Conservation (phyloP, 2,113 vertebrate species). For the Peucedramus taeniatus region DNA sequence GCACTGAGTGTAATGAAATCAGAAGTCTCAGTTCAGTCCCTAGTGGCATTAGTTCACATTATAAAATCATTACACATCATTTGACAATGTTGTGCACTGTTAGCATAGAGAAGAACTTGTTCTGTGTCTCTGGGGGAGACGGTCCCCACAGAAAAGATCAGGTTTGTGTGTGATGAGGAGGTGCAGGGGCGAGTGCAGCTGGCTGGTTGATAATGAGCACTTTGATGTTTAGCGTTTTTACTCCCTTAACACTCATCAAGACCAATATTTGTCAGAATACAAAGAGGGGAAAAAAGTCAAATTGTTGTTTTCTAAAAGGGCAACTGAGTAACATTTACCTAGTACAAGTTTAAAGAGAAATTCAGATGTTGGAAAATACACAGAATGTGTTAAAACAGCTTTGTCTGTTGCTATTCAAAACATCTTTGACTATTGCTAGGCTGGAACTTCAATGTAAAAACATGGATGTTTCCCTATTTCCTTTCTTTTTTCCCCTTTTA, state of each 20-base stretch:
- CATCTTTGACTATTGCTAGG: background rate
- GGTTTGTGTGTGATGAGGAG: constrained; percentile 59
- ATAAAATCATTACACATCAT: constrained; percentile 78
- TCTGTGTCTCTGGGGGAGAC: constrained; percentile 67
- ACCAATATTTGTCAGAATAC: constrained; percentile 58
- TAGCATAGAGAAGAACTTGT: constrained; percentile 74
- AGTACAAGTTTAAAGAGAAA: constrained; percentile 56
- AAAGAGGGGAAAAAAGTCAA: constrained; percentile 32
- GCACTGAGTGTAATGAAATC: constrained; percentile 72
- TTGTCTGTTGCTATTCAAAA: constrained; percentile 14
- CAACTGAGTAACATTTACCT: constrained; percentile 22
- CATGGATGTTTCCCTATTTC: background rate
- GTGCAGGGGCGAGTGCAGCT: constrained; percentile 36
- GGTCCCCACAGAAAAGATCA: constrained; percentile 70
- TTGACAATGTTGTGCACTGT: constrained; percentile 75
- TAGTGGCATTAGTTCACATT: constrained; percentile 76
- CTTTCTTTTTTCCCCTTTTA: background rate
- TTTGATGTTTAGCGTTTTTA: constrained; percentile 51
- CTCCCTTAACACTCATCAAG: constrained; percentile 60
- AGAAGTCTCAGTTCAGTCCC: constrained; percentile 70
- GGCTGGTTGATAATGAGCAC: constrained; percentile 66
- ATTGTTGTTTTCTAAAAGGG: constrained; percentile 60
- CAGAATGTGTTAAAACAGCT: constrained; percentile 3
- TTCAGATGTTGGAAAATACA: constrained; percentile 17
- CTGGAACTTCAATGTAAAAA: constrained; percentile 26